Evolutionary conservation across 64 coral and sea anemone species (phyloP), one percentile per base, ranked within the genome.

Genomic region (Montipora capricornis): DNA sequence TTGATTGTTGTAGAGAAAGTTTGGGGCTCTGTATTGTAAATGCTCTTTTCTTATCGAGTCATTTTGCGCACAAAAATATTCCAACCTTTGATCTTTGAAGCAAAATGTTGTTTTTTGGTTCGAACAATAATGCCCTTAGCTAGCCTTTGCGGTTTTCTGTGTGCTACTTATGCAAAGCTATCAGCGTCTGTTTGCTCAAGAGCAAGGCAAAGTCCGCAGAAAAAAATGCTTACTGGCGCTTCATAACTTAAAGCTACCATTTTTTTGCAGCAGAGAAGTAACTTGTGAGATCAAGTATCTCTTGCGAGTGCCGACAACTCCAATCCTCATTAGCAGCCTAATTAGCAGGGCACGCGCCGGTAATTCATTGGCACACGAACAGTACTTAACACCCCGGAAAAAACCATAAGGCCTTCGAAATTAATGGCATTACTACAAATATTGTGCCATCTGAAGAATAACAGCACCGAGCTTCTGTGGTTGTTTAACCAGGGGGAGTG

Each of bases 331-430:
- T 95, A 90, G 89, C 73, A 50, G 44, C 19, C 87, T 95, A 95
- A 95, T 95, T 95, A 86, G 47, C 13, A n/a, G 75, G 93, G 71
- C 93, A 95, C 93, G 93, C 93, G 93, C 59, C 93, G 22, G 47
- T 16, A 69, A 61, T 69, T 84, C 59, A 95, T 79, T 77, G 93
- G 24, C 93, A 95, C 93, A 95, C 93, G 93, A 95, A 77, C 58
- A 22, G 59, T 57, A 86, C 93, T 95, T 90, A 90, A 49, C 47
- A 78, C 62, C 80, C 82, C 82, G 45, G 14, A 14, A 90, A 76
- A 14, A n/a, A 90, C 79, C 45, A 90, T 70, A 11, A 86, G 24
- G 19, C 84, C 66, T 70, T 86, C 82, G n/a, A 86, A 86, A 86
- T 86, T 86, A 86, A 73, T 86, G 64, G 46, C 68, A 16, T 29